Base-by-base conservation (phyloP, 2,113 vertebrate genomes). In the Anolis sagrei region DNA sequence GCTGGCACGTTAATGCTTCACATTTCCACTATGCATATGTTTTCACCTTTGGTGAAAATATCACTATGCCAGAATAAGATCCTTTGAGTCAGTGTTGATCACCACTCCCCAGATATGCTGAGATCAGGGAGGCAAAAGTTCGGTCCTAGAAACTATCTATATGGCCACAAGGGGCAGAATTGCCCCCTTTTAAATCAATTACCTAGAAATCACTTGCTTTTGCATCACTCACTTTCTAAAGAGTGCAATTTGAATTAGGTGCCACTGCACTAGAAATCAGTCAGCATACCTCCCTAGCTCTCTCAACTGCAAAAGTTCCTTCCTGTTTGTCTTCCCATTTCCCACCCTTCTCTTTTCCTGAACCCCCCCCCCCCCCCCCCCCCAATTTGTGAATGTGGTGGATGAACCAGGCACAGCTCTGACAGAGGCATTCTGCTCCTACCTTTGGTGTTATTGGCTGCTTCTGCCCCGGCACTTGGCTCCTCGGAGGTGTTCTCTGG, bases 381-480 rank as follows among this genome's bases (percentile, higher is more conserved):
- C n/a, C n/a, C n/a, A n/a, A n/a, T n/a, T n/a, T n/a, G n/a, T 54
- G 16, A 58, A 58, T 13, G 14, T 58, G 54, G 54, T 11, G 21
- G 51, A 5, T 49, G 54, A 6, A 25, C 0, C 13, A 21, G 36
- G 27, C 27, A 14, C 13, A 62, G 19, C 23, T 27, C 27, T n/a
- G 66, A 32, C 1, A n/a, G 14, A 3, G 18, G 13, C 11, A 58
- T 10, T 21, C 6, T 1, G 23, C 29, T 36, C 74, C 61, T 72
- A 94, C 93, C 91, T 92, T 64, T 72, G 79, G 88, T 49, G 14
- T 79, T 76, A 0, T 81, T 1, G 66, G 77, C 73, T 83, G 51
- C 76, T 27, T 88, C 86, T 68, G 76, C 86, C 1, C 86, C 86
- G 16, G 44, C 81, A 79, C 39, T 66, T 58, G 25, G 58, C 48